Conservation (phyloP, 35 echinoderm and acorn worm species). For the Eucidaris tribuloides region DNA sequence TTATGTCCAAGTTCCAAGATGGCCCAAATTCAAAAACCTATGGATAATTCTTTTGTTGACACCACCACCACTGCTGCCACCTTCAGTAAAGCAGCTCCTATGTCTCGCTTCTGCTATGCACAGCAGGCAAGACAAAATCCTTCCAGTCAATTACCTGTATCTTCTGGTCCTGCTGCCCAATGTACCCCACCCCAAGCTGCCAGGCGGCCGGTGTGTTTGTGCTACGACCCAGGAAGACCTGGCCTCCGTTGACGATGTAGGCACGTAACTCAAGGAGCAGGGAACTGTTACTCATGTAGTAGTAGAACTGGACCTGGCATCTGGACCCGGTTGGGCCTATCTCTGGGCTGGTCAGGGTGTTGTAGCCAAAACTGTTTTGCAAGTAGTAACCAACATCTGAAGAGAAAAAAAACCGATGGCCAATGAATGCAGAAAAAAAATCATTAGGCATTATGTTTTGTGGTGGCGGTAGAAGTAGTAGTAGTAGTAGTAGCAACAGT, state of each 20-base stretch:
- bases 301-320: conserved; percentile 61
- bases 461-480: too few relatives aligned
- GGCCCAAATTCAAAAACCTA: too few relatives aligned
- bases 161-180: neutral
- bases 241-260: neutral
- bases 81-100: too few relatives aligned
- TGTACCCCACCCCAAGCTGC: neutral
- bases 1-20: too few relatives aligned
- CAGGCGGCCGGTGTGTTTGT: neutral
- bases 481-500: too few relatives aligned
- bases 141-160: neutral
- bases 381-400: conserved; percentile 38
- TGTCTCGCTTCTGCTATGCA: too few relatives aligned
- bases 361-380: conserved; percentile 28
- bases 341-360: conserved; percentile 33
- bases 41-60: too few relatives aligned
- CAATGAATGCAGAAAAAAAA: too few relatives aligned
- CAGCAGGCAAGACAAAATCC: too few relatives aligned
- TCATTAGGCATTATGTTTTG: too few relatives aligned
- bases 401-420: too few relatives aligned
- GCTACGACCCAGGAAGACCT: neutral
- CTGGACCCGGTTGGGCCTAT: conserved; percentile 41
- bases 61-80: too few relatives aligned
- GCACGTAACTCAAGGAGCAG: conserved; percentile 25
- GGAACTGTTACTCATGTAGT: conserved; percentile 35